Base-by-base conservation (phyloP, 2,888 invertebrate species). In the Brenthis daphne region DNA sequence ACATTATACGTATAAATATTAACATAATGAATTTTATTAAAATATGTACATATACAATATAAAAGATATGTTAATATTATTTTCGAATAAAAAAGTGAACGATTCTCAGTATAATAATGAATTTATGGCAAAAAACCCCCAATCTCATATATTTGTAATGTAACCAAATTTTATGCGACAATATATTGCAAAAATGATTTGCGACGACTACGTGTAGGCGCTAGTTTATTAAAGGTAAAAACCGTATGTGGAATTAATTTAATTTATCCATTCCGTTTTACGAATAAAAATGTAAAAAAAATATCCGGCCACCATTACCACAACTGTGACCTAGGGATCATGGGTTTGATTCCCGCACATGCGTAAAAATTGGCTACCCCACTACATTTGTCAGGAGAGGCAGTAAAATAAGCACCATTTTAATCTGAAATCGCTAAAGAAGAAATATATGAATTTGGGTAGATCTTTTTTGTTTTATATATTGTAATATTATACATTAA, bases 171-270 rank as follows among this genome's bases (percentile, higher is more conserved):
- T 68, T 64, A 58, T 58, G 47, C 53, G 29, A 60, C 54, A 20
- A 13, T 48, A 56, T 61, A 56, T 61, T 37, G 43, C 14, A 65
- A 65, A 66, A 63, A 37, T 43, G 5, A 20, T n/a, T 13, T 43
- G 57, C n/a, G 48, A 54, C 43, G 24, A 55, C 53, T 2, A 48
- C 43, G 24, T 8, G 61, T 37, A 60, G 48, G 53, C 58, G 4
- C 55, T 67, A 65, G 67, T 65, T 67, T 65, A 69, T 67, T 64
- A 51, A 66, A 67, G 55, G 67, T 70, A 69, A 69, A 68, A 69
- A 66, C 65, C 58, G 65, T 64, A 67, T 67, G 65, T 68, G 58
- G 60, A 65, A 69, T 71, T 73, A 74, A 71, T 71, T 70, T 65
- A 70, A 73, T 73, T 71, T 68, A 72, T 72, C 68, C 69, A 37